phyloP scores from a whole-genome alignment of 2,797 vertebrate genomes.

The Tangara arthus region DNA sequence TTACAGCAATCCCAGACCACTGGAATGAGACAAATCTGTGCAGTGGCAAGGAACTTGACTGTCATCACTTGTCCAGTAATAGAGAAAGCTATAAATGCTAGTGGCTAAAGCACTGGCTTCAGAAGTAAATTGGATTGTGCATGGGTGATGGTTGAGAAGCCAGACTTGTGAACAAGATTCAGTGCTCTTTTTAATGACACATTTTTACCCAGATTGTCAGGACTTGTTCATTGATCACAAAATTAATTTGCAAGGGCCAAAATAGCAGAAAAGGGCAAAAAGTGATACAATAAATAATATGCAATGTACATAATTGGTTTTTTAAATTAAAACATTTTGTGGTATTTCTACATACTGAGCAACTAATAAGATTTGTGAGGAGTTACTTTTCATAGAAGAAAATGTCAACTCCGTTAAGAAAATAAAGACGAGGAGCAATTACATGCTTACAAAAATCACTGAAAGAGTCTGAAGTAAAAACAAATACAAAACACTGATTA shows the following conservation, averaged over 20 bases:
- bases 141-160: not conserved
- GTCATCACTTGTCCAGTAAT: not conserved
- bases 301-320: not conserved
- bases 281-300: not conserved
- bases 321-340: not conserved
- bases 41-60: not conserved
- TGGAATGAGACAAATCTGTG: not conserved
- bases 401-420: not conserved
- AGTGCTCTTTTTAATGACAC: not conserved
- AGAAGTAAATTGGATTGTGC: not conserved
- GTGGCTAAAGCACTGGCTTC: not conserved
- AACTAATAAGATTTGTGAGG: not conserved
- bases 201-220: not conserved
- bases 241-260: not conserved
- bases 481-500: slow-evolving; percentile 51
- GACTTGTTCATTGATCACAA: not conserved
- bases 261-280: not conserved
- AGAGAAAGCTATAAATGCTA: not conserved
- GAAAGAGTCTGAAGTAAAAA: slow-evolving; percentile 32
- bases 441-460: not conserved
- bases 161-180: not conserved
- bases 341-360: not conserved
- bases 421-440: not conserved
- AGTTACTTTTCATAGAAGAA: not conserved
- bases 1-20: not conserved